phyloP scores from a whole-genome alignment of 2,113 vertebrate genomes.

The Australoheros scitulus region DNA sequence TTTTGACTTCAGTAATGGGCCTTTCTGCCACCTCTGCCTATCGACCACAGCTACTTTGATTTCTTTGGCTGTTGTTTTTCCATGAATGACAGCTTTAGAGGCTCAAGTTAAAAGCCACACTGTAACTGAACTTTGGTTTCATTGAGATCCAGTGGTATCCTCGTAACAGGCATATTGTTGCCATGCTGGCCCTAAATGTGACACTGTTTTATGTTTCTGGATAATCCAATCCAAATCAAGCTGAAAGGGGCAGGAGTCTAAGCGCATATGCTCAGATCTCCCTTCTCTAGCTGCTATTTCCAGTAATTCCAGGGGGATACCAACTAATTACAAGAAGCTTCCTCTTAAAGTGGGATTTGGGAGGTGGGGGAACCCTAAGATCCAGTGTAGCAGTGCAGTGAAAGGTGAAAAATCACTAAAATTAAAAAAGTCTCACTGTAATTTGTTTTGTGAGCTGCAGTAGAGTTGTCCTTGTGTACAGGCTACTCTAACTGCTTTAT shows the following conservation, averaged over 20 bases:
- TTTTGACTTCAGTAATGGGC: background rate
- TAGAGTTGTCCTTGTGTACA: too few relatives aligned
- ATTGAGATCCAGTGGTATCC: background rate
- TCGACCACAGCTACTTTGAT: background rate
- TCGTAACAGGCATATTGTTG: background rate
- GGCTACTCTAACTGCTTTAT: too few relatives aligned
- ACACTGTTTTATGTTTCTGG: background rate
- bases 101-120: background rate
- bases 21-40: background rate
- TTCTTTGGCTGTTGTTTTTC: background rate
- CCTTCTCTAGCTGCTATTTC: background rate
- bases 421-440: too few relatives aligned
- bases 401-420: too few relatives aligned
- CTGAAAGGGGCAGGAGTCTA: background rate
- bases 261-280: background rate
- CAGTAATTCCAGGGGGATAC: background rate
- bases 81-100: fast-evolving
- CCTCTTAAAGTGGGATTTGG: background rate
- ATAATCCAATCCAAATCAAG: background rate
- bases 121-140: background rate
- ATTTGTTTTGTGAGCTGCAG: too few relatives aligned
- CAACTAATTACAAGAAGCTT: background rate
- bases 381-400: background rate
- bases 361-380: background rate
- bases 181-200: too few relatives aligned